Percentiles rank a stretch among this genome's conserved stretches.
Evolutionary conservation across 2,797 vertebrate genomes (phyloP).

Genomic region (Sebastes matsubarae): DNA sequence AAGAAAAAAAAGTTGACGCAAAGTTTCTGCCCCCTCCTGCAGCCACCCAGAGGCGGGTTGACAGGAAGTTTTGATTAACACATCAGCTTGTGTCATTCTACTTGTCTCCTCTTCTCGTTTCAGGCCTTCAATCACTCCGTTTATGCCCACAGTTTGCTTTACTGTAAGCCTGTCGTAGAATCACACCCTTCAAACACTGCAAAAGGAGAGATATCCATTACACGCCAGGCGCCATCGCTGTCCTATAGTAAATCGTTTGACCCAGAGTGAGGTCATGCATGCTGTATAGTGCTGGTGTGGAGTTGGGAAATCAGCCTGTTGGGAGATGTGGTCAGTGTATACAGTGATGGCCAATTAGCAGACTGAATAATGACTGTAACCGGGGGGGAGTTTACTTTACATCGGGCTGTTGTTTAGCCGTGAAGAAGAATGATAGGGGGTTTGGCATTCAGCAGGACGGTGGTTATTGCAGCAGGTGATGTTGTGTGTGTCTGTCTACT

Average conservation of each 20-base stretch:
- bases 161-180: not conserved
- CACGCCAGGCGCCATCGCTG: not conserved
- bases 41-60: slow-evolving; percentile 12
- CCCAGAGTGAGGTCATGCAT: slow-evolving; percentile 37
- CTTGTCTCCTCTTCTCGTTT: slow-evolving; percentile 15
- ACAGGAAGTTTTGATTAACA: slow-evolving; percentile 39
- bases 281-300: slow-evolving; percentile 6
- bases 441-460: slow-evolving; percentile 26
- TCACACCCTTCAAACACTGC: not conserved
- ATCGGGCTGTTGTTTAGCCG: slow-evolving; percentile 31
- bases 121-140: not conserved
- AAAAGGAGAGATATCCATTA: slow-evolving; percentile 5
- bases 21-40: slow-evolving; percentile 15
- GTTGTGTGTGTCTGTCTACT: slow-evolving; percentile 6
- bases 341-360: slow-evolving; percentile 38
- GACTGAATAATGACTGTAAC: slow-evolving; percentile 36
- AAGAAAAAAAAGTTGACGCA: not conserved
- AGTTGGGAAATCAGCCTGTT: slow-evolving; percentile 13
- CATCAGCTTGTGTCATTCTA: slow-evolving; percentile 26
- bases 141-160: not conserved
- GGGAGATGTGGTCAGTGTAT: slow-evolving; percentile 11
- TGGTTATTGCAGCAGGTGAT: not conserved
- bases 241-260: slow-evolving; percentile 12
- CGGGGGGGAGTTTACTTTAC: slow-evolving; percentile 39
- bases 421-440: slow-evolving; percentile 25